phyloP scores from a whole-genome alignment of 2,797 vertebrate species.

The Enteromius thamalakanensis region DNA sequence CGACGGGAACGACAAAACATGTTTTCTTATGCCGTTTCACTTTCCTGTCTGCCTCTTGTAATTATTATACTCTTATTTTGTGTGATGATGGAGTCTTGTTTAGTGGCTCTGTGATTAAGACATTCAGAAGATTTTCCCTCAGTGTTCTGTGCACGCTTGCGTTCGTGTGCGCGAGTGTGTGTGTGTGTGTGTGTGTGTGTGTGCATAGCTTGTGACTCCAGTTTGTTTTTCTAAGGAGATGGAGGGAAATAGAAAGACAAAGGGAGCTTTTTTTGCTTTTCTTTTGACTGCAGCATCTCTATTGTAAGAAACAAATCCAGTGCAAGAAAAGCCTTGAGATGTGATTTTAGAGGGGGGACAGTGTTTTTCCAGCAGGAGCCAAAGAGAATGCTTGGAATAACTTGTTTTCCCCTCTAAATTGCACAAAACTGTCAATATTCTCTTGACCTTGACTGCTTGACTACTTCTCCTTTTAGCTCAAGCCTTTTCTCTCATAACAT shows the following conservation, averaged over 20 bases:
- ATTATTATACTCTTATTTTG: constrained; percentile 87
- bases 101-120: constrained; percentile 99
- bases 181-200: constrained; percentile 41
- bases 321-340: constrained; percentile 34
- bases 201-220: constrained; percentile 45
- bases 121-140: constrained; percentile 93
- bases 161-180: constrained; percentile 52
- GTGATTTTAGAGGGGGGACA: constrained; percentile 22
- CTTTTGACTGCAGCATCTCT: constrained; percentile 45
- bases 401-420: constrained; percentile 51
- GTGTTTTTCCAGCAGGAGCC: constrained; percentile 13
- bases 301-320: constrained; percentile 42
- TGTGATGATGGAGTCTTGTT: constrained; percentile 91
- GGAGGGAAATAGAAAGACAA: constrained; percentile 40
- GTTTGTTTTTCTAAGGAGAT: constrained; percentile 61
- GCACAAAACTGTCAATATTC: constrained; percentile 54
- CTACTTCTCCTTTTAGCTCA: constrained; percentile 35
- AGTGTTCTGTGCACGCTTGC: constrained; percentile 74
- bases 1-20: constrained; percentile 99
- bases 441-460: constrained; percentile 54
- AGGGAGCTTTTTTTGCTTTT: constrained; percentile 31
- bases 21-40: constrained; percentile 96
- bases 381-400: constrained; percentile 28
- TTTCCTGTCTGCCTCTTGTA: constrained; percentile 86
- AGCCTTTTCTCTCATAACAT: constrained; percentile 50